phyloP scores from a whole-genome alignment of 2,797 vertebrate species.

The Forpus xanthops region DNA sequence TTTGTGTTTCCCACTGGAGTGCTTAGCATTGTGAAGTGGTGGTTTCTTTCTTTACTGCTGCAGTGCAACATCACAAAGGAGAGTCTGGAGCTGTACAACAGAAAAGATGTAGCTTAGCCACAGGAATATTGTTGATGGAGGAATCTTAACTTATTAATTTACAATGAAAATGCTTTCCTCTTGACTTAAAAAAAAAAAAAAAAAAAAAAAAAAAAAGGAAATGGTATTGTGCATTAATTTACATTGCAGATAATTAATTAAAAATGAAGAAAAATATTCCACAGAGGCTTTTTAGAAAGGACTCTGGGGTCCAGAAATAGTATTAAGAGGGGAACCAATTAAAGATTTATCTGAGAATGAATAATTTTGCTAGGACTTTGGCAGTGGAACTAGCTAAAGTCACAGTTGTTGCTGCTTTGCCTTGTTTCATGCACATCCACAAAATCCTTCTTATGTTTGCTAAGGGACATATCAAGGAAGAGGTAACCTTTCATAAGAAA shows the following conservation, averaged over 20 bases:
- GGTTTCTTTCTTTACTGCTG: slow-evolving; percentile 67
- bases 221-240: slow-evolving; percentile 73
- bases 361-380: slow-evolving; percentile 42
- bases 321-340: slow-evolving; percentile 66
- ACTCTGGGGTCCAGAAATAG: slow-evolving; percentile 56
- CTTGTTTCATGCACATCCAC: neutral
- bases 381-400: slow-evolving; percentile 17
- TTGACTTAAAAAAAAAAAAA: slow-evolving; percentile 43
- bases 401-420: neutral
- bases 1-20: slow-evolving; percentile 79
- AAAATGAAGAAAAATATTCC: slow-evolving; percentile 73
- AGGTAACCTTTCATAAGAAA: neutral
- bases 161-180: slow-evolving; percentile 60
- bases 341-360: slow-evolving; percentile 56
- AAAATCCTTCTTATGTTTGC: slow-evolving; percentile 5
- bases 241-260: slow-evolving; percentile 79
- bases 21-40: slow-evolving; percentile 69
- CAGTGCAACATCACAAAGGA: slow-evolving; percentile 57
- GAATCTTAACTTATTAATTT: slow-evolving; percentile 76
- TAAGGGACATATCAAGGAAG: neutral
- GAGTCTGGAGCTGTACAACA: slow-evolving; percentile 56
- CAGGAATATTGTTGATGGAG: slow-evolving; percentile 60
- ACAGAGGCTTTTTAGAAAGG: slow-evolving; percentile 65
- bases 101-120: slow-evolving; percentile 56
- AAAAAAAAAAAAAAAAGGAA: neutral